Base-by-base conservation (phyloP, 2,797 vertebrate species). In the Sebastes nivosus region DNA sequence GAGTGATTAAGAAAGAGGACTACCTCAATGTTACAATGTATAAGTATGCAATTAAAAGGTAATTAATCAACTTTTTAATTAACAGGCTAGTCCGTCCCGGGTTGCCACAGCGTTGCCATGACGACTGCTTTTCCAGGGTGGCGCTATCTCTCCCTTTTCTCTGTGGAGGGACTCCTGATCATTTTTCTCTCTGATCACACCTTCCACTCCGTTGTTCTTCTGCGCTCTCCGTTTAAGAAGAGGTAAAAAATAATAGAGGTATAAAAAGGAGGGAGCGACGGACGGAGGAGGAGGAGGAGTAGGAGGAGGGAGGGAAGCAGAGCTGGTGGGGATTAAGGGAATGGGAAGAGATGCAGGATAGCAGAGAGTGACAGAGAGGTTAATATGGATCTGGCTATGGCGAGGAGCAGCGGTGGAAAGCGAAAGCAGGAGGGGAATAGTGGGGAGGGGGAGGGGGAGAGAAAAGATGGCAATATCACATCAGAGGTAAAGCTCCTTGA, bases 31-130 rank as follows among this genome's bases (percentile, higher is more conserved):
- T 80, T 82, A 87, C 87, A 86, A 68, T 75, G 83, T 85, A 85
- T 79, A 89, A 91, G 85, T 73, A 80, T 72, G 82, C 83, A 92
- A 93, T 94, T 92, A 93, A 92, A 93, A 93, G 77, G 57, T 80
- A 92, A 94, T 94, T 93, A 92, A 95, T 93, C 88, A 91, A 90
- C 85, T 91, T 94, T 90, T 93, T 92, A 94, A 94, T 94, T 93
- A 94, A 92, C 81, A 68, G 71, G 80, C 77, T 61, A 50, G 75
- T 75, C 71, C 5, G 77, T 85, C 82, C 86, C 61, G 8, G 27
- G 82, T 83, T 90, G 86, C 90, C 78, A 85, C 60, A 72, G 77
- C 85, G 94, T 95, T 94, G 88, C 93, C 91, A 95, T 94, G 90
- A 85, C 86, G 36, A 95, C 92, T 68, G 69, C 46, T 61, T 87